Conservation (phyloP, 2,797 vertebrate genomes). For the Silurus lanzhouensis region DNA sequence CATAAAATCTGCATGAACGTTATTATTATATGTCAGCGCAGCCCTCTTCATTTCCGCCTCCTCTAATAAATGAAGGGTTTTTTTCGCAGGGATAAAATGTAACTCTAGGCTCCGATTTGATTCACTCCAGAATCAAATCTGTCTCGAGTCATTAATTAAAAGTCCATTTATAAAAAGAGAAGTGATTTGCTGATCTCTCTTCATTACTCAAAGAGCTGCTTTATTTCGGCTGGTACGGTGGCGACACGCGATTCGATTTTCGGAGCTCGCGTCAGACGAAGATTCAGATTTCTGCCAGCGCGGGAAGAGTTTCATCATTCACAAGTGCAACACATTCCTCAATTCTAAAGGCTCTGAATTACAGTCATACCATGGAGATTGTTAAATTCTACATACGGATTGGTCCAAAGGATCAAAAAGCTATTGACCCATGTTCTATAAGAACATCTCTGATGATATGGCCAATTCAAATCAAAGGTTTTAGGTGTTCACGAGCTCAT, state of each 20-base stretch:
- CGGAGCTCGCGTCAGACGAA: background rate
- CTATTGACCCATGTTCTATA: background rate
- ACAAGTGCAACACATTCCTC: background rate
- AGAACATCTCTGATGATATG: background rate
- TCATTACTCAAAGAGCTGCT: constrained; percentile 5
- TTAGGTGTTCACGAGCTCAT: background rate
- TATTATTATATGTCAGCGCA: background rate
- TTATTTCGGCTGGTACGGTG: background rate
- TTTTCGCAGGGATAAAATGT: background rate
- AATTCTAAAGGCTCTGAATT: background rate
- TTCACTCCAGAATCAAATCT: constrained; percentile 14
- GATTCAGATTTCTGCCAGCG: background rate
- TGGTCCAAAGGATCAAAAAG: background rate
- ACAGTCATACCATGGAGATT: background rate
- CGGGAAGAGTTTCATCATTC: background rate
- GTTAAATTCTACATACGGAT: background rate
- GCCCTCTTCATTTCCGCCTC: background rate
- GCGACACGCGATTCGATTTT: background rate
- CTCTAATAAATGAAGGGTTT: background rate
- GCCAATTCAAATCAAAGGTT: background rate
- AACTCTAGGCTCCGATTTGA: background rate
- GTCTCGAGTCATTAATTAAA: constrained; percentile 22
- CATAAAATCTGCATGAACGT: background rate
- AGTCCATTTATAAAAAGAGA: background rate
- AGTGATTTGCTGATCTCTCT: constrained; percentile 5